phyloP scores from a whole-genome alignment of 2,888 invertebrate species.

The Nephrotoma flavescens region DNA sequence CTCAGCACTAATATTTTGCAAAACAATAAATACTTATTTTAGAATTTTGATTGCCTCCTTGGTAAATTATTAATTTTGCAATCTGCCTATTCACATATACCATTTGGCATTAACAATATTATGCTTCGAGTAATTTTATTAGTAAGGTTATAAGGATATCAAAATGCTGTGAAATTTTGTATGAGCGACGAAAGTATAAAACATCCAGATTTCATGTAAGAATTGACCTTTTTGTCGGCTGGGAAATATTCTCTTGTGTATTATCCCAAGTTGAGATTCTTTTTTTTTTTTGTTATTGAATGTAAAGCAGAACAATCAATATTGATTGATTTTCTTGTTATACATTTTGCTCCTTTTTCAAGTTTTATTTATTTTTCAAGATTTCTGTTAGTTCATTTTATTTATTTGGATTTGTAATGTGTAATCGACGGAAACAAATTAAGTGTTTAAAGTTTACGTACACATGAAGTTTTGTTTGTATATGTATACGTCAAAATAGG shows the following conservation, averaged over 20 bases:
- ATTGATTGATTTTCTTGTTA: background rate
- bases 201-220: background rate
- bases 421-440: background rate
- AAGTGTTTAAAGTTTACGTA: background rate
- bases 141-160: no score
- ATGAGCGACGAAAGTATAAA: no score
- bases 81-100: no score
- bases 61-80: no score
- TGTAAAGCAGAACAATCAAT: background rate
- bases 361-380: background rate
- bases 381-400: background rate
- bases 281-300: background rate
- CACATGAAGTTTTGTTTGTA: no score
- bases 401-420: background rate
- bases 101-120: no score
- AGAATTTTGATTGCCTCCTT: no score
- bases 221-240: background rate
- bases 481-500: background rate
- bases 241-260: background rate
- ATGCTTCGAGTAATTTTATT: no score
- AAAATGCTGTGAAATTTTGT: no score
- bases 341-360: background rate
- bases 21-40: no score
- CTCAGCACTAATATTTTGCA: no score
- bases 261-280: background rate